phyloP scores from a whole-genome alignment of 2,113 vertebrate genomes.

The Hyla sarda region DNA sequence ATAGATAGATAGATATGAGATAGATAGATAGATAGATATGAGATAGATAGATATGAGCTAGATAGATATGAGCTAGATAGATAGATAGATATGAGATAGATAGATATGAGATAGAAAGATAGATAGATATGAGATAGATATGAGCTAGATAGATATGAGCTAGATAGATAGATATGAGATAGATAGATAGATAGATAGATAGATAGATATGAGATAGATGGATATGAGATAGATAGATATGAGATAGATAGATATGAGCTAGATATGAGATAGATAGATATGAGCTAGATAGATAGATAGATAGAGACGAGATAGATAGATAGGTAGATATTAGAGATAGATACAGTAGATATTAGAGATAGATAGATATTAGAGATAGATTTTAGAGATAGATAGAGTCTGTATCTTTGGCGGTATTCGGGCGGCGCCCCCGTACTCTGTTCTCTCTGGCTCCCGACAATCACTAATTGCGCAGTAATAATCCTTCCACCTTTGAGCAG shows the following conservation, averaged over 20 bases:
- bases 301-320: not conserved
- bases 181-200: conserved; percentile 15
- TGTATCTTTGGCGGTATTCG: not conserved
- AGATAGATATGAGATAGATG: conserved; percentile 9
- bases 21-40: conserved; percentile 12
- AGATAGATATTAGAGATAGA: conserved; percentile 15
- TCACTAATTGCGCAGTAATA: conserved; percentile 51
- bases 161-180: conserved; percentile 1
- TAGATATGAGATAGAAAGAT: too few relatives aligned
- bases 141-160: conserved; percentile 3
- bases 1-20: conserved; percentile 2
- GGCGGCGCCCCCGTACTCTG: not conserved
- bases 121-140: too few relatives aligned
- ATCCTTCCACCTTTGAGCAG: conserved; percentile 41
- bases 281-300: not conserved
- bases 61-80: conserved; percentile 15
- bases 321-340: too few relatives aligned
- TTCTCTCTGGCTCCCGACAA: conserved; percentile 45
- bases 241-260: too few relatives aligned
- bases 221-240: conserved; percentile 10
- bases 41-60: conserved; percentile 9
- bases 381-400: not conserved
- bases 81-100: conserved; percentile 1
- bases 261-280: too few relatives aligned
- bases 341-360: conserved; percentile 11